A percentile compares a stretch with the other conserved stretches of the same genome.
Conservation (phyloP, 1,140 invertebrate species). For the Aphelenchoides avenae region DNA sequence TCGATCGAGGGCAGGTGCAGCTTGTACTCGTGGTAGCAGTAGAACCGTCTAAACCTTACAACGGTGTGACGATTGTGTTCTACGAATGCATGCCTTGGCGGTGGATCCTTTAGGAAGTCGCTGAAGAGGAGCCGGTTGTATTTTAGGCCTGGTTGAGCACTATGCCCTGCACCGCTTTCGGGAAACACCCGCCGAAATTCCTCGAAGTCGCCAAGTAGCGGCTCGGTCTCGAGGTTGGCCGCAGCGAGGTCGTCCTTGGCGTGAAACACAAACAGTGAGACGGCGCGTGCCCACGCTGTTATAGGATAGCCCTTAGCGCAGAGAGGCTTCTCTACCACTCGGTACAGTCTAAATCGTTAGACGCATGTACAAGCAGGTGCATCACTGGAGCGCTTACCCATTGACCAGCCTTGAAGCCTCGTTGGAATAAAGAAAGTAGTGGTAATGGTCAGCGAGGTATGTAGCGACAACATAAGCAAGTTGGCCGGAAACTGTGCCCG, state of each 20-base stretch:
- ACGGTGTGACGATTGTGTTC: not conserved
- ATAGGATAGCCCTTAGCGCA: constrained; percentile 13
- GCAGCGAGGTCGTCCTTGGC: constrained; percentile 13
- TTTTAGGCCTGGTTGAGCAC: constrained; percentile 19
- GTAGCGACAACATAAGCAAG: constrained; percentile 34
- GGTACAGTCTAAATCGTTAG: constrained; percentile 17
- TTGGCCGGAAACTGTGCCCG: constrained; percentile 34
- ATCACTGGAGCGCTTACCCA: constrained; percentile 9
- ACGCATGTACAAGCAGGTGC: too few species aligned
- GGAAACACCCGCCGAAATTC: constrained; percentile 37
- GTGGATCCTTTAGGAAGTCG: constrained; percentile 17
- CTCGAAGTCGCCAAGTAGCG: constrained; percentile 8
- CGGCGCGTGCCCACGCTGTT: constrained; percentile 33
- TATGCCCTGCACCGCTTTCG: constrained; percentile 13
- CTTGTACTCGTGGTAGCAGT: constrained; percentile 33
- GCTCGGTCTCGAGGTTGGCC: constrained; percentile 9
- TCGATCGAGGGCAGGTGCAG: constrained; percentile 24
- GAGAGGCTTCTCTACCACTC: constrained; percentile 25
- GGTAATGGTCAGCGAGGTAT: constrained; percentile 34
- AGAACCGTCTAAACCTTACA: constrained; percentile 29
- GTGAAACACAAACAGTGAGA: constrained; percentile 34
- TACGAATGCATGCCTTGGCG: not conserved
- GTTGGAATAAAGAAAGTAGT: constrained; percentile 40
- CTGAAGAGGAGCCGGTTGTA: constrained; percentile 30
- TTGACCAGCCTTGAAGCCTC: constrained; percentile 37